These are phyloP conservation scores for Cosmorhoe ocellata DNA, from an alignment of 2,888 invertebrate species.

Conservation along the genomic window DNA sequence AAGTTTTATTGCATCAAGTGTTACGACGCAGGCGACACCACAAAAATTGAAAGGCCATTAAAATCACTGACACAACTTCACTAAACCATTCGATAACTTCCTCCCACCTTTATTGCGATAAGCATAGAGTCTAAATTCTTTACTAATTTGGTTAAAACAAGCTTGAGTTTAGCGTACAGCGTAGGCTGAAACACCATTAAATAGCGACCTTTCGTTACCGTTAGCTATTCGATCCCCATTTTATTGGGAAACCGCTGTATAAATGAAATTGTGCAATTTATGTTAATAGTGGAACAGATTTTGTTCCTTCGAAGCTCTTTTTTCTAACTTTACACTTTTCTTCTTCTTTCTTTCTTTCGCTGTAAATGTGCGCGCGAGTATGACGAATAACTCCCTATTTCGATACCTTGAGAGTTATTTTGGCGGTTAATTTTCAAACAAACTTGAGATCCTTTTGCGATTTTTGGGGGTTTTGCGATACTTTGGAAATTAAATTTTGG, in stretches of 20 bases:
- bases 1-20: slow-evolving; percentile 2
- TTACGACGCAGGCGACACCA: slow-evolving; percentile 21
- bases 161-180: slow-evolving; percentile 9
- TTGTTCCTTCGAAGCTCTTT: too few relatives aligned
- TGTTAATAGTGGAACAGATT: too few relatives aligned
- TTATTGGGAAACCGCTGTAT: slow-evolving; percentile 40
- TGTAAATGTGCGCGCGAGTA: too few relatives aligned
- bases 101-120: neutral
- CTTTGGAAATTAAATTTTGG: too few relatives aligned
- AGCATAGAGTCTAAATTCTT: neutral
- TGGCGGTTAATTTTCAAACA: too few relatives aligned
- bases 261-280: slow-evolving; percentile 30
- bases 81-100: neutral
- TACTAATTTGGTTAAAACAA: neutral
- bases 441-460: too few relatives aligned
- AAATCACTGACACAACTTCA: slow-evolving; percentile 19
- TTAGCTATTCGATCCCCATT: slow-evolving; percentile 29
- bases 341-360: too few relatives aligned
- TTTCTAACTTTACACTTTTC: too few relatives aligned
- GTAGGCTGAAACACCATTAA: slow-evolving; percentile 27
- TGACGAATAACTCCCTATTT: too few relatives aligned
- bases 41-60: slow-evolving; percentile 33
- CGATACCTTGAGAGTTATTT: too few relatives aligned
- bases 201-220: slow-evolving; percentile 28
- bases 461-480: too few relatives aligned